Conservation (phyloP, 2,888 invertebrate species). For the Caenorhabditis japonica region DNA sequence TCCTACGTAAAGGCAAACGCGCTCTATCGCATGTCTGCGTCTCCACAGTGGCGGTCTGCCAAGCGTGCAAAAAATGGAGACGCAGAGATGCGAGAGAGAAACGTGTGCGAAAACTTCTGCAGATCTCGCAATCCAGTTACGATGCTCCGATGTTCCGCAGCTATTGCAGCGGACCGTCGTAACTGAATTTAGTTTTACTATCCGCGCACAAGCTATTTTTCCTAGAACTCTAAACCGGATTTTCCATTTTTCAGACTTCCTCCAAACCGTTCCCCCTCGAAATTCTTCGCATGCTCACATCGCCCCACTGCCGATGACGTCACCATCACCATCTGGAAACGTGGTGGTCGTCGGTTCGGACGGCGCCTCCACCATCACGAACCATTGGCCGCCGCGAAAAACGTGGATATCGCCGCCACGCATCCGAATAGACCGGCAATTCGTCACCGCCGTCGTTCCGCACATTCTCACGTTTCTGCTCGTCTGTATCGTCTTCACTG, state of each 20-base stretch:
- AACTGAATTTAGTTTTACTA: too few relatives aligned
- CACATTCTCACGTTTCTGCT: slow-evolving; percentile 48
- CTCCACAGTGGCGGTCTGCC: too few relatives aligned
- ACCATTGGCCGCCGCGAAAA: slow-evolving; percentile 49
- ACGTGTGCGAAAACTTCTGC: too few relatives aligned
- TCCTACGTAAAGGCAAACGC: too few relatives aligned
- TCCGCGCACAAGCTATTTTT: too few relatives aligned
- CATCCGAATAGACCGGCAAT: slow-evolving; percentile 37
- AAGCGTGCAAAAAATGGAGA: too few relatives aligned
- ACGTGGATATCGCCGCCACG: slow-evolving; percentile 42
- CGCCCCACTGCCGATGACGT: slow-evolving; percentile 36
- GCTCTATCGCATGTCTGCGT: too few relatives aligned
- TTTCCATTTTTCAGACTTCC: not conserved
- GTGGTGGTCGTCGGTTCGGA: slow-evolving; percentile 48
- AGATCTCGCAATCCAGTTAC: too few relatives aligned
- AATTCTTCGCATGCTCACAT: slow-evolving; percentile 33
- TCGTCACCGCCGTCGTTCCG: slow-evolving; percentile 32
- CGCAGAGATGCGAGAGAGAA: too few relatives aligned
- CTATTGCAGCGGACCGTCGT: too few relatives aligned
- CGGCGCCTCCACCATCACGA: slow-evolving; percentile 29
- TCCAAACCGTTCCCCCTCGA: slow-evolving; percentile 5
- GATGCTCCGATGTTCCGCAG: too few relatives aligned
- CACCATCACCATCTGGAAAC: slow-evolving; percentile 45
- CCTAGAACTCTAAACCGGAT: too few relatives aligned
- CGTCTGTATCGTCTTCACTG: slow-evolving; percentile 47